Evolutionary conservation across 2,888 invertebrate species (phyloP).

Genomic region (Aelia acuminata): DNA sequence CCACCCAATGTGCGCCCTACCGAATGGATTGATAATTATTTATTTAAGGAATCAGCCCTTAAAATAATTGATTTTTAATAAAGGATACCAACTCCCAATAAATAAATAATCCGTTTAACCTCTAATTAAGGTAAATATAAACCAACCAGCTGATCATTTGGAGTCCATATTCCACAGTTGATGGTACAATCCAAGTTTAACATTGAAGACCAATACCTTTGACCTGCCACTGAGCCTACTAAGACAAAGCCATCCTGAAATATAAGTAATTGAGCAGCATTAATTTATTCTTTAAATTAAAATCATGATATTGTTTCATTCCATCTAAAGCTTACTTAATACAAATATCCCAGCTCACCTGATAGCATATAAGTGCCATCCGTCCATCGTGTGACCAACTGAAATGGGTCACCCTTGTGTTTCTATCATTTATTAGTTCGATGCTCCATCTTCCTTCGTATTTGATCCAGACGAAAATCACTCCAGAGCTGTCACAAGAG

Average conservation of each 20-base stretch:
- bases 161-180: conserved; percentile 98
- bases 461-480: conserved; percentile 99
- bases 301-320: not conserved
- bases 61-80: not conserved
- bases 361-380: conserved; percentile 98
- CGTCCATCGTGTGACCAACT: conserved; percentile 99
- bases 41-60: too few relatives aligned
- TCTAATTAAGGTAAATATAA: not conserved
- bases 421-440: conserved; percentile 97
- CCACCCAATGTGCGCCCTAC: too few relatives aligned
- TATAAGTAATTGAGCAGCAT: not conserved
- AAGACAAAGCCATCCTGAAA: conserved; percentile 95
- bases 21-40: too few relatives aligned
- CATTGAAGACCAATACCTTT: conserved; percentile 98
- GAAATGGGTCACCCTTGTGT: conserved; percentile 97
- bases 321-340: not conserved
- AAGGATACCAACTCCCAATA: not conserved
- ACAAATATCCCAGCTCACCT: conserved; percentile 72
- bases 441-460: conserved; percentile 99
- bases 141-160: conserved; percentile 89
- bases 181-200: conserved; percentile 93
- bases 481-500: conserved; percentile 96
- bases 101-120: not conserved
- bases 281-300: not conserved
- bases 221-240: conserved; percentile 97